Conservation (phyloP, 2,797 vertebrate species). For the Mus spretus region DNA sequence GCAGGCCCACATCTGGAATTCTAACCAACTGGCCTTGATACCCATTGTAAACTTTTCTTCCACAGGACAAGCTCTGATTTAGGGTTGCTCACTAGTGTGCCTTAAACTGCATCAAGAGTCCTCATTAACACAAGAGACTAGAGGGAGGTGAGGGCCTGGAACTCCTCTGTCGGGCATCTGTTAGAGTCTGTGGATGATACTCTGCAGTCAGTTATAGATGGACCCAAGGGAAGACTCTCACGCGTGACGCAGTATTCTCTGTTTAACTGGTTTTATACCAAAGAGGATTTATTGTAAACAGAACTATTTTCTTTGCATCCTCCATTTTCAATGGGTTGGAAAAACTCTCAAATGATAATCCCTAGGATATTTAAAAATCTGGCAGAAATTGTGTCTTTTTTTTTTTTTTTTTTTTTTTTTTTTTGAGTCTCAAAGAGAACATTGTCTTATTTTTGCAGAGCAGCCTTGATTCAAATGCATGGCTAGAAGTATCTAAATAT, state of each 20-base stretch:
- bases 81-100: conserved; percentile 89
- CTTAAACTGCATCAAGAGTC: conserved; percentile 91
- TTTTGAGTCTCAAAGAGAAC: conserved; percentile 20
- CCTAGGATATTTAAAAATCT: conserved; percentile 54
- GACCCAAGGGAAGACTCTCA: conserved; percentile 85
- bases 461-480: conserved; percentile 19
- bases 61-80: conserved; percentile 88
- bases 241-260: conserved; percentile 63
- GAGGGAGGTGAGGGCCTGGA: conserved; percentile 87
- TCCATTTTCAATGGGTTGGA: neutral
- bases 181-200: conserved; percentile 84
- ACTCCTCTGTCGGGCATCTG: conserved; percentile 89
- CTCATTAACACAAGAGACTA: conserved; percentile 91
- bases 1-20: conserved; percentile 95
- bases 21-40: conserved; percentile 86
- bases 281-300: conserved; percentile 47
- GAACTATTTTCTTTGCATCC: conserved; percentile 23
- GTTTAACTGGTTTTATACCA: conserved; percentile 74
- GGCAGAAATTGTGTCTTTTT: conserved; percentile 16
- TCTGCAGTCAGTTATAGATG: conserved; percentile 81
- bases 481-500: conserved; percentile 35
- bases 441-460: neutral
- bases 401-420: conserved; percentile 29
- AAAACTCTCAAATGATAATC: neutral
- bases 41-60: conserved; percentile 83